Percentiles rank a stretch among this genome's conserved stretches.
These are phyloP conservation scores for Lacerta viridis DNA, from an alignment of 2,797 vertebrate genomes.

Conservation along the genomic window DNA sequence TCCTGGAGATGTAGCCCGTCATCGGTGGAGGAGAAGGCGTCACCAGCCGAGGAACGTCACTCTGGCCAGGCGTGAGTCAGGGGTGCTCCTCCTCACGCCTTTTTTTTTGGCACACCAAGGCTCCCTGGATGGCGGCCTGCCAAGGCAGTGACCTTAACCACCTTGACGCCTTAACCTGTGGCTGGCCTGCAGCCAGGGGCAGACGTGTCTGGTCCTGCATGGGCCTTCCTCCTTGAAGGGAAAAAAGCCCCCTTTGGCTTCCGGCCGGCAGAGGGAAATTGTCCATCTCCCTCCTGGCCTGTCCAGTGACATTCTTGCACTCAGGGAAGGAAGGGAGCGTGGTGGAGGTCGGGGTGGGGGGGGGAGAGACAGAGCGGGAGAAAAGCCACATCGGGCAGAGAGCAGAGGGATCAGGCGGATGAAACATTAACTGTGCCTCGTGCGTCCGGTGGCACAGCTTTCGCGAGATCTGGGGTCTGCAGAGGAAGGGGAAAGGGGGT, in stretches of 20 bases:
- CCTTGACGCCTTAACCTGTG: constrained; percentile 33
- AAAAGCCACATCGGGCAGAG: background rate
- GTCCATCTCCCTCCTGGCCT: background rate
- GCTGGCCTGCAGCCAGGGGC: background rate
- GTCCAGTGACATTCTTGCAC: constrained; percentile 16
- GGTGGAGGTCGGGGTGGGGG: background rate
- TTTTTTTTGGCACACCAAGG: background rate
- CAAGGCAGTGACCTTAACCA: constrained; percentile 15
- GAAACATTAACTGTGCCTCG: constrained; percentile 39
- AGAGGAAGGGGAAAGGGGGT: background rate
- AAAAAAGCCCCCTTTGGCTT: background rate
- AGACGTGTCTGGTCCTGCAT: constrained; percentile 23
- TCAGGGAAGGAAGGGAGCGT: background rate
- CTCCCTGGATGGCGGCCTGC: background rate
- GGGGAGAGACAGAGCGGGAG: background rate
- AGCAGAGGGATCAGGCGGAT: constrained; percentile 7
- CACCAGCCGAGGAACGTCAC: background rate
- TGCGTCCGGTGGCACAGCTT: background rate
- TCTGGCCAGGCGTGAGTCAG: background rate
- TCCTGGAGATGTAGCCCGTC: background rate
- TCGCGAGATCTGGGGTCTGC: background rate
- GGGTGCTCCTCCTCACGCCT: background rate
- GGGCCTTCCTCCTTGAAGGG: background rate
- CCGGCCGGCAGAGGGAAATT: background rate
- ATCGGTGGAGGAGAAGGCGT: no score